These are phyloP conservation scores for Astropecten irregularis DNA, from an alignment of 53 echinoderm and acorn worm species.

Conservation along the genomic window DNA sequence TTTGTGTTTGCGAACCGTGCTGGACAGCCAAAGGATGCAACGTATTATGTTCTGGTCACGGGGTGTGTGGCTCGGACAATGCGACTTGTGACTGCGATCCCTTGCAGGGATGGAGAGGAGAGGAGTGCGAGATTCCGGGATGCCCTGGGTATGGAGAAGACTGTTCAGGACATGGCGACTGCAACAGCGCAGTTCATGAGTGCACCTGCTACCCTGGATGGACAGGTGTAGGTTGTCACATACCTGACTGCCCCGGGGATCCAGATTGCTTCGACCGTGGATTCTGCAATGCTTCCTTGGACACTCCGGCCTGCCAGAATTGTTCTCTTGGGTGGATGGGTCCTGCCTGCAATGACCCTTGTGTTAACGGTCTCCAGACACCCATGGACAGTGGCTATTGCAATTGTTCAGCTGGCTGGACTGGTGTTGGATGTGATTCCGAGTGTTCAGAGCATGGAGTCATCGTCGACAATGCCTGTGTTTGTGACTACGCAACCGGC, in stretches of 20 bases:
- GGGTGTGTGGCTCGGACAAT: slow-evolving; percentile 56
- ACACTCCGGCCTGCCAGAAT: slow-evolving; percentile 76
- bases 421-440: slow-evolving; percentile 83
- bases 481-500: slow-evolving; percentile 77
- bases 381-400: slow-evolving; percentile 90
- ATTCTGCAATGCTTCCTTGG: slow-evolving; percentile 71
- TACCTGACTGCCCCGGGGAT: slow-evolving; percentile 88
- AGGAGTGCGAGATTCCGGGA: slow-evolving; percentile 82
- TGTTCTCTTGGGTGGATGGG: slow-evolving; percentile 89
- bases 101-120: slow-evolving; percentile 79
- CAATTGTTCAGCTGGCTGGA: slow-evolving; percentile 83
- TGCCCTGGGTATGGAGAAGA: slow-evolving; percentile 85
- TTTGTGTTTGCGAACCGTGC: slow-evolving; percentile 87
- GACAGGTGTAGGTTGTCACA: slow-evolving; percentile 80
- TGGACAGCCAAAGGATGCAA: slow-evolving; percentile 89
- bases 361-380: slow-evolving; percentile 74
- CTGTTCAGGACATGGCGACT: slow-evolving; percentile 92
- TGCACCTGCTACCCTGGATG: slow-evolving; percentile 86
- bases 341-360: slow-evolving; percentile 77
- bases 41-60: slow-evolving; percentile 74
- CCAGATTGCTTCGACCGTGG: slow-evolving; percentile 91
- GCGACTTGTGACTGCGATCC: slow-evolving; percentile 77
- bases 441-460: slow-evolving; percentile 90
- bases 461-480: slow-evolving; percentile 65
- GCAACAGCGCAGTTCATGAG: slow-evolving; percentile 90